These are phyloP conservation scores for Torymus aiolomorphi DNA, from an alignment of 2,888 invertebrate species.

Conservation along the genomic window DNA sequence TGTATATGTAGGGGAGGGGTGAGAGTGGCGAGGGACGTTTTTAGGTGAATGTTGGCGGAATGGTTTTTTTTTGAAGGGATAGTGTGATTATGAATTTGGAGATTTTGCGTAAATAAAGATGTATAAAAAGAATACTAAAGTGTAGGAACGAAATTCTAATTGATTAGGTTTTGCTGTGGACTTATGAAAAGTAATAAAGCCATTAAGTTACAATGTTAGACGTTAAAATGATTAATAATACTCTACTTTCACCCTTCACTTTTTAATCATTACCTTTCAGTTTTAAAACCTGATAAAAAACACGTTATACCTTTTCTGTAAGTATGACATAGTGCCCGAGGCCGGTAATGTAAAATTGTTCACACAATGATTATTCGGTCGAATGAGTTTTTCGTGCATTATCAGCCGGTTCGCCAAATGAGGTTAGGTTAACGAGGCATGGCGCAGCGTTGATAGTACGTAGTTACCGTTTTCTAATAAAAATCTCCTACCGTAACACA, in stretches of 20 bases:
- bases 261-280: too few relatives aligned
- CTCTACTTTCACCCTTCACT: too few relatives aligned
- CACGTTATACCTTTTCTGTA: not conserved
- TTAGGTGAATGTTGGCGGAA: conserved; percentile 11
- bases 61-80: not conserved
- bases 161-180: too few relatives aligned
- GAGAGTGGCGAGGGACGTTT: conserved; percentile 18
- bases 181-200: too few relatives aligned
- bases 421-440: conserved; percentile 43
- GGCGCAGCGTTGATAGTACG: conserved; percentile 13
- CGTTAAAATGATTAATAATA: too few relatives aligned
- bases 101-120: too few relatives aligned
- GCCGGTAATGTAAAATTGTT: conserved; percentile 18
- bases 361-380: conserved; percentile 38
- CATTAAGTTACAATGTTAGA: too few relatives aligned
- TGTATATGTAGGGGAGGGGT: not conserved
- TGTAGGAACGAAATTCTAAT: too few relatives aligned
- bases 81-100: too few relatives aligned
- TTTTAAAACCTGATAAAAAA: too few relatives aligned
- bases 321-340: conserved; percentile 1
- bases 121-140: too few relatives aligned
- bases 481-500: conserved; percentile 11
- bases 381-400: conserved; percentile 42
- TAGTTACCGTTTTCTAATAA: conserved; percentile 31
- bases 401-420: conserved; percentile 39